phyloP scores from a whole-genome alignment of 37 sponge, comb jelly and placozoan species.

The Halisarca cf. caerulea region DNA sequence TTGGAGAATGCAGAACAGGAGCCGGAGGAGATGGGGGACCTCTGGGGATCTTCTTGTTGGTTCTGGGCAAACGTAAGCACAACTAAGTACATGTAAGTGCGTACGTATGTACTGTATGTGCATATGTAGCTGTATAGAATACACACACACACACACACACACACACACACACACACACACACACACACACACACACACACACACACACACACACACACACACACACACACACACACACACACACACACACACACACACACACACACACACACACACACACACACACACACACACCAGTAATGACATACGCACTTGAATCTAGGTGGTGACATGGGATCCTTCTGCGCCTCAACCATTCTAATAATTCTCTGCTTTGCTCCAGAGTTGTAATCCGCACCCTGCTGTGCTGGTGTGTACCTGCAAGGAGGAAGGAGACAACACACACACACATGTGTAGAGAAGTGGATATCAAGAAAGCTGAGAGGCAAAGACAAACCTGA shows the following conservation, averaged over 20 bases:
- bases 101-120: background rate
- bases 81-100: too few relatives aligned
- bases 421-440: background rate
- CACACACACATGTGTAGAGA: background rate
- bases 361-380: conserved; percentile 98
- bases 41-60: conserved; percentile 94
- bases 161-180: background rate
- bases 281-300: too few relatives aligned
- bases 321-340: conserved; percentile 95
- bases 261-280: too few relatives aligned
- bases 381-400: conserved; percentile 86
- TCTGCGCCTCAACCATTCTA: conserved; percentile 97
- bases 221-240: too few relatives aligned
- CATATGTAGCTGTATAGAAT: background rate
- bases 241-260: too few relatives aligned
- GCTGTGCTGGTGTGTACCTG: conserved; percentile 94
- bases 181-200: background rate
- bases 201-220: background rate
- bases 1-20: conserved; percentile 95
- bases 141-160: background rate
- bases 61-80: too few relatives aligned
- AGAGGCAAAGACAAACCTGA: conserved; percentile 52
- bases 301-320: conserved; percentile 56
- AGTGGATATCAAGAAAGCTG: background rate
- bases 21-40: conserved; percentile 99